A percentile compares a stretch with the other conserved stretches of the same genome.
These are phyloP conservation scores for Gymnocypris eckloni DNA, from an alignment of 2,797 vertebrate genomes.

Conservation along the genomic window DNA sequence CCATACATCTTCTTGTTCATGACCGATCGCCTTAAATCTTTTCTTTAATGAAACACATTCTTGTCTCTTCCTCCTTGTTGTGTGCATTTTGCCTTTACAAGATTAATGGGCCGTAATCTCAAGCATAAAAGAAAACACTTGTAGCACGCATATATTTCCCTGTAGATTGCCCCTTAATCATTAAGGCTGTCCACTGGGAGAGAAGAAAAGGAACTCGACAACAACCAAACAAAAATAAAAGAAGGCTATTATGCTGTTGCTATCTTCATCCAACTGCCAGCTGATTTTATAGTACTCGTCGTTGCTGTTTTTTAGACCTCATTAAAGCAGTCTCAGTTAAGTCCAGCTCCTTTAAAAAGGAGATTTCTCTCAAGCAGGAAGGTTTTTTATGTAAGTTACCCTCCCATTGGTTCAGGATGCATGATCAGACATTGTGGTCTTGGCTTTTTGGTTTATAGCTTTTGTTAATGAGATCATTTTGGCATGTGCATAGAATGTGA, in stretches of 20 bases:
- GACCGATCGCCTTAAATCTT: neutral
- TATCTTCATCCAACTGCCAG: conserved; percentile 61
- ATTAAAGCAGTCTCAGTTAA: conserved; percentile 47
- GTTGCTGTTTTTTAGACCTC: conserved; percentile 61
- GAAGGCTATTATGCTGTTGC: conserved; percentile 62
- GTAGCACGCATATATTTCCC: conserved; percentile 64
- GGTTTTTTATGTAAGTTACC: conserved; percentile 52
- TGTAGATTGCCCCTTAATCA: conserved; percentile 65
- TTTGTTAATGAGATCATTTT: conserved; percentile 55
- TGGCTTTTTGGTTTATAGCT: conserved; percentile 45
- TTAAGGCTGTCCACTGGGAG: conserved; percentile 68
- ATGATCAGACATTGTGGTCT: conserved; percentile 48
- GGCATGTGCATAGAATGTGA: conserved; percentile 29
- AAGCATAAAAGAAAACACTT: conserved; percentile 61
- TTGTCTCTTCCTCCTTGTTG: conserved; percentile 49
- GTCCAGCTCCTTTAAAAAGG: conserved; percentile 49
- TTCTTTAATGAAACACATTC: conserved; percentile 39
- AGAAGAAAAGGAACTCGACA: conserved; percentile 40
- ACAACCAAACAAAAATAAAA: conserved; percentile 71
- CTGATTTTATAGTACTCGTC: conserved; percentile 61
- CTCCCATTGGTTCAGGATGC: conserved; percentile 39
- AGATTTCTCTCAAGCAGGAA: conserved; percentile 52
- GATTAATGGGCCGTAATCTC: conserved; percentile 62
- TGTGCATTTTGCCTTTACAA: conserved; percentile 46
- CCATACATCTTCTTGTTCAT: neutral